These are phyloP conservation scores for Plemyria rubiginata DNA, from an alignment of 2,888 invertebrate species.

Conservation along the genomic window DNA sequence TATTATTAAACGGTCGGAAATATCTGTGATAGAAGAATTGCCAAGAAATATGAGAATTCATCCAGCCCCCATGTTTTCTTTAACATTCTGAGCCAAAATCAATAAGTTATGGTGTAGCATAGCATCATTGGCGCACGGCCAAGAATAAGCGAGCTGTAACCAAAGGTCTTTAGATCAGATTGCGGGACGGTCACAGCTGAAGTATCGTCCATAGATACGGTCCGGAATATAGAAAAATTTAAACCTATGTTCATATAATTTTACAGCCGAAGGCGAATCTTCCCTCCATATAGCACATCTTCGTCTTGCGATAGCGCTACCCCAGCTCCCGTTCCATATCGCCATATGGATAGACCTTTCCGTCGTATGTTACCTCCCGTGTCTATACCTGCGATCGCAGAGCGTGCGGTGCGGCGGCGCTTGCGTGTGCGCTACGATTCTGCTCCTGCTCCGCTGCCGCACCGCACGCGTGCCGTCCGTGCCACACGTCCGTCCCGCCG, in stretches of 20 bases:
- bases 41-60: background rate
- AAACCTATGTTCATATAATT: conserved; percentile 44
- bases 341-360: conserved; percentile 44
- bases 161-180: conserved; percentile 17
- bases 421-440: conserved; percentile 46
- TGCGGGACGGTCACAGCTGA: conserved; percentile 8
- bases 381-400: conserved; percentile 56
- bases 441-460: conserved; percentile 34
- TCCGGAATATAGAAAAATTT: conserved; percentile 11
- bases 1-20: background rate
- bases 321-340: conserved; percentile 51
- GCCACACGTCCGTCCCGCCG: conserved; percentile 58
- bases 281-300: conserved; percentile 67
- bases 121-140: conserved; percentile 21
- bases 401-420: conserved; percentile 56
- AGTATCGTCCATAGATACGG: conserved; percentile 5
- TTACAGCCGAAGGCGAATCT: conserved; percentile 73
- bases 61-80: conserved; percentile 18
- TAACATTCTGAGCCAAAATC: conserved; percentile 25
- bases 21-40: background rate
- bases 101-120: conserved; percentile 27
- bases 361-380: conserved; percentile 61
- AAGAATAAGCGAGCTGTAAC: conserved; percentile 20
- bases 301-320: conserved; percentile 73
- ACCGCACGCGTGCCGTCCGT: conserved; percentile 54